Percentiles rank a stretch among this genome's conserved stretches.
phyloP scores from a whole-genome alignment of 1,140 invertebrate species.

The Antheraea pernyi region DNA sequence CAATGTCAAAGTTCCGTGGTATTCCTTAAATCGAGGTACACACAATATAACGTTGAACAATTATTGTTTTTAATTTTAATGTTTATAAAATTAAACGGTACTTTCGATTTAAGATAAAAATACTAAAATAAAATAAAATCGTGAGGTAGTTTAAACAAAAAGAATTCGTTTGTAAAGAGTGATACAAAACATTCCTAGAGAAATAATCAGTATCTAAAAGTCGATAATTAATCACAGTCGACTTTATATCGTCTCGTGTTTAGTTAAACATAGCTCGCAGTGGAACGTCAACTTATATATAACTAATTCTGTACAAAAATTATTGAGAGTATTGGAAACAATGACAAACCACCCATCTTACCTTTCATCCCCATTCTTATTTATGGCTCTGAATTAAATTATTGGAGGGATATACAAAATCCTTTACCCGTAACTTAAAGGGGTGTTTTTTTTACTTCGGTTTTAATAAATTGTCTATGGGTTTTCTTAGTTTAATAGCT shows the following conservation, averaged over 20 bases:
- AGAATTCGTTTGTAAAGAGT: background rate
- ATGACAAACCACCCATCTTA: background rate
- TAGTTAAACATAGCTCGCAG: conserved; percentile 11
- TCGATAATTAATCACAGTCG: background rate
- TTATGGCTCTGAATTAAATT: too few relatives aligned
- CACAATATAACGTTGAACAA: too few relatives aligned
- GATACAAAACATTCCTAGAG: conserved; percentile 5
- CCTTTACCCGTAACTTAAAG: too few relatives aligned
- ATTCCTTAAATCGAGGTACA: too few relatives aligned
- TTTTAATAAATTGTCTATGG: too few relatives aligned
- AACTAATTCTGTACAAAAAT: conserved; percentile 9
- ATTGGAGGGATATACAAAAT: too few relatives aligned
- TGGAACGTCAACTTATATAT: conserved; percentile 3
- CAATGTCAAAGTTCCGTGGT: too few relatives aligned
- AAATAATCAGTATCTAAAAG: conserved; percentile 3
- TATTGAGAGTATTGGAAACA: background rate
- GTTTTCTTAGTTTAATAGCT: too few relatives aligned
- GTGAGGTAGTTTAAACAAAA: conserved; percentile 51
- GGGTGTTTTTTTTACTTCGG: too few relatives aligned
- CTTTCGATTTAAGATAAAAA: background rate
- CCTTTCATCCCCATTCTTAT: too few relatives aligned
- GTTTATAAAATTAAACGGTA: conserved; percentile 14
- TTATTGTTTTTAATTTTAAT: background rate
- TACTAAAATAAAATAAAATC: conserved; percentile 29
- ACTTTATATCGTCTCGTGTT: background rate